These are phyloP conservation scores for Diaperis boleti DNA, from an alignment of 2,888 invertebrate genomes.

Conservation along the genomic window DNA sequence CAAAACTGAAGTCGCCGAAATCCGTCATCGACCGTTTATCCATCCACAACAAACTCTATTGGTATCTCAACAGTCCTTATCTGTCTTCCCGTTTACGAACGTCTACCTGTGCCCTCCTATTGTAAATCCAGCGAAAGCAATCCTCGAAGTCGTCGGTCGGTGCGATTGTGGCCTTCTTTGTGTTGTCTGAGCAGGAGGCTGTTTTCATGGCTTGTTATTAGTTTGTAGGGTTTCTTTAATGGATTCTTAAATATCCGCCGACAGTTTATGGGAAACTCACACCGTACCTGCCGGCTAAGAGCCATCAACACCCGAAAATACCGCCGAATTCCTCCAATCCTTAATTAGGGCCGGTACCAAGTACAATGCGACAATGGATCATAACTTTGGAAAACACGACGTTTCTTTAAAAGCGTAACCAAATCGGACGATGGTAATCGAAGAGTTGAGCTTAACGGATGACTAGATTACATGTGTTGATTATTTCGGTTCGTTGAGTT, in stretches of 20 bases:
- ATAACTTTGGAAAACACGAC: conserved; percentile 14
- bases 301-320: conserved; percentile 50
- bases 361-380: conserved; percentile 26
- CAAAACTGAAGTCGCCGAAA: too few relatives aligned
- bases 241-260: conserved; percentile 63
- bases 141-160: conserved; percentile 23
- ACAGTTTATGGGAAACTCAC: conserved; percentile 57
- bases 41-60: too few relatives aligned
- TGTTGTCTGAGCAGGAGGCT: conserved; percentile 48
- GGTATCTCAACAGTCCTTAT: neutral
- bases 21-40: too few relatives aligned
- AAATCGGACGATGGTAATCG: conserved; percentile 21
- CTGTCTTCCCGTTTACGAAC: neutral
- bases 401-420: conserved; percentile 23
- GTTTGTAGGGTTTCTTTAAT: conserved; percentile 61
- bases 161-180: conserved; percentile 32
- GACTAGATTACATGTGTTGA: conserved; percentile 61
- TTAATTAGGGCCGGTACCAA: conserved; percentile 15
- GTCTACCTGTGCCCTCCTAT: conserved; percentile 32
- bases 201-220: conserved; percentile 60
- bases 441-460: conserved; percentile 47
- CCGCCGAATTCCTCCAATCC: conserved; percentile 28
- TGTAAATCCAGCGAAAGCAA: conserved; percentile 12
- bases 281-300: conserved; percentile 51
- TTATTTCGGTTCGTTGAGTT: conserved; percentile 57